Percentiles rank a stretch among this genome's conserved stretches.
phyloP scores from a whole-genome alignment of 2,797 vertebrate genomes.

The Numenius phaeopus region DNA sequence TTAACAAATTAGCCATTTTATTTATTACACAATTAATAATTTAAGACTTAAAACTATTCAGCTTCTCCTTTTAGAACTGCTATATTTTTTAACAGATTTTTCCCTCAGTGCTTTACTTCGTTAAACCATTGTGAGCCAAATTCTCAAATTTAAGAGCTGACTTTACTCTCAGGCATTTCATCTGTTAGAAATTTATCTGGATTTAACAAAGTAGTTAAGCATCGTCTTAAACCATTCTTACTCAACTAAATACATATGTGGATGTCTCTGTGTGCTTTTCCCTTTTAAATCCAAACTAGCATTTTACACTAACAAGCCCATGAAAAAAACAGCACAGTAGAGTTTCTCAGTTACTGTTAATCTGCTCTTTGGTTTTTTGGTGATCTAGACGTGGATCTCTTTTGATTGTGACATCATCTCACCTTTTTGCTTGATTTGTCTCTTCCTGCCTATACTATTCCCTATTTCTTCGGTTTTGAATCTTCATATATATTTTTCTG shows the following conservation, averaged over 20 bases:
- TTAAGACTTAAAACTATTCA: not conserved
- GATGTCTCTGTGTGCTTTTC: not conserved
- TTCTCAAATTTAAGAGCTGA: not conserved
- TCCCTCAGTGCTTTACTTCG: not conserved
- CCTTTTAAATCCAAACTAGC: not conserved
- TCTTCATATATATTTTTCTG: not conserved
- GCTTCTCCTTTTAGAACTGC: not conserved
- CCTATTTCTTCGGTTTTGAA: not conserved
- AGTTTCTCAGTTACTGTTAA: not conserved
- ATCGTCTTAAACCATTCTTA: not conserved
- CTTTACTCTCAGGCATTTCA: not conserved
- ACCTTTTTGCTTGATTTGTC: not conserved
- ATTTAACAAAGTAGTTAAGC: not conserved
- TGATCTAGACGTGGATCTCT: not conserved
- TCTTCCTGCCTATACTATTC: not conserved
- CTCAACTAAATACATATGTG: not conserved
- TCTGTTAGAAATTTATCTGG: not conserved
- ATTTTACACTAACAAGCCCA: not conserved
- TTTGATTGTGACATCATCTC: not conserved
- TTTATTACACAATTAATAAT: not conserved
- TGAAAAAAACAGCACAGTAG: not conserved
- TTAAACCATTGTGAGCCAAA: not conserved
- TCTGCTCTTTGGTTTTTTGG: not conserved
- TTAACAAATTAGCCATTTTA: not conserved
- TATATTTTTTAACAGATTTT: not conserved